These are phyloP conservation scores for Cacoxenus indagator DNA, from an alignment of 2,888 invertebrate genomes.

Conservation along the genomic window DNA sequence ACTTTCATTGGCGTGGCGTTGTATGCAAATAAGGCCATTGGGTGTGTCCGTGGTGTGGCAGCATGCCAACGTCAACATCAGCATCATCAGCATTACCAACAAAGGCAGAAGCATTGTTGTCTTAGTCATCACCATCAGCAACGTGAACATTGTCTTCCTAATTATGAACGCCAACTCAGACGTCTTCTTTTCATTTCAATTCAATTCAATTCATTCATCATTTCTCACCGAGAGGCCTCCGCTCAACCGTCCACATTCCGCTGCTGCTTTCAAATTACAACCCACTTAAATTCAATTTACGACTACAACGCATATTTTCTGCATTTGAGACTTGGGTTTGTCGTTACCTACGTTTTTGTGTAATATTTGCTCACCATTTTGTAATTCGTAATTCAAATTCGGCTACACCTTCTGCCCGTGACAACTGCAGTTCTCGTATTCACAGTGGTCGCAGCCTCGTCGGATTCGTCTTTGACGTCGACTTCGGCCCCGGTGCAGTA, in stretches of 20 bases:
- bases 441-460: not conserved
- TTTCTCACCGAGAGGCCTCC: not conserved
- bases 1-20: not conserved
- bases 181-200: slow-evolving; percentile 2
- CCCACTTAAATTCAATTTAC: slow-evolving; percentile 6
- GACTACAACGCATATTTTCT: slow-evolving; percentile 14
- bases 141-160: not conserved
- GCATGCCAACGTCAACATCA: not conserved
- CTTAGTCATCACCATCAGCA: not conserved
- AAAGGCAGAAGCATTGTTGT: not conserved
- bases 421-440: not conserved
- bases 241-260: not conserved
- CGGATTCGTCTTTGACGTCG: not conserved
- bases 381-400: not conserved
- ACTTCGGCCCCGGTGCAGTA: not conserved
- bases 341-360: not conserved
- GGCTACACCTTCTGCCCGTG: not conserved
- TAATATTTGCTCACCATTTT: not conserved
- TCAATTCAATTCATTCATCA: slow-evolving; percentile 1
- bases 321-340: slow-evolving; percentile 16
- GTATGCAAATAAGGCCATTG: slow-evolving; percentile 41
- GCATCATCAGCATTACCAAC: not conserved
- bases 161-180: not conserved
- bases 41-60: not conserved
- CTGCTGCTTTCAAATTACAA: not conserved